Base-by-base conservation (phyloP, 2,888 invertebrate genomes). In the Brachyptera putata region DNA sequence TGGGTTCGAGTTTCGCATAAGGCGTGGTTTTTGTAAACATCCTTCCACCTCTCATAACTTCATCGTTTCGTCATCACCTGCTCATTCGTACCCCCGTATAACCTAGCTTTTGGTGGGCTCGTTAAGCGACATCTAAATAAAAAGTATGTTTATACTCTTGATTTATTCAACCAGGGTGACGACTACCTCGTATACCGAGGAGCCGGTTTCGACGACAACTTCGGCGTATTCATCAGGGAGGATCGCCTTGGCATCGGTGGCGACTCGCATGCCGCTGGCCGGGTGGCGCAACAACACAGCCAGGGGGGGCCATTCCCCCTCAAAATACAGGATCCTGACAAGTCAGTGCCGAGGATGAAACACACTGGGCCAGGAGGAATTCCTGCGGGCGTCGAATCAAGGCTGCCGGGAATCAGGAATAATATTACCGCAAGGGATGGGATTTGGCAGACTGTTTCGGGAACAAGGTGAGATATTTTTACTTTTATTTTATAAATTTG, bases 361-460 rank as follows among this genome's bases (percentile, higher is more conserved):
- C 25, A 22, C n/a, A n/a, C n/a, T n/a, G n/a, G n/a, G n/a, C n/a
- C n/a, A n/a, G 30, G 30, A 7, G 30, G 30, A 30, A 30, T 30
- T 11, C 67, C 67, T 57, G 58, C 63, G 59, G 67, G 69, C 56
- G 60, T 65, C 50, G 61, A 63, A 59, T 57, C 61, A 14, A 24
- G 48, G 48, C 56, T 64, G 57, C 61, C 60, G 11, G 37, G 34
- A 14, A 18, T 49, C 16, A 56, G 26, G 2, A 48, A 43, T 58
- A 62, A 63, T 60, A 79, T 83, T 48, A 79, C 81, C 67, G 83
- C 89, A 63, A 83, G 80, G 58, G 86, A 89, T 71, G 91, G 88
- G 36, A 82, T 83, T 63, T 91, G 91, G 91, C 87, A 91, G 72
- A 83, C 82, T 43, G 86, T 89, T 43, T 83, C 83, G 46, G 85